Base-by-base conservation (phyloP, 2,888 invertebrate species). In the Therioaphis trifolii region DNA sequence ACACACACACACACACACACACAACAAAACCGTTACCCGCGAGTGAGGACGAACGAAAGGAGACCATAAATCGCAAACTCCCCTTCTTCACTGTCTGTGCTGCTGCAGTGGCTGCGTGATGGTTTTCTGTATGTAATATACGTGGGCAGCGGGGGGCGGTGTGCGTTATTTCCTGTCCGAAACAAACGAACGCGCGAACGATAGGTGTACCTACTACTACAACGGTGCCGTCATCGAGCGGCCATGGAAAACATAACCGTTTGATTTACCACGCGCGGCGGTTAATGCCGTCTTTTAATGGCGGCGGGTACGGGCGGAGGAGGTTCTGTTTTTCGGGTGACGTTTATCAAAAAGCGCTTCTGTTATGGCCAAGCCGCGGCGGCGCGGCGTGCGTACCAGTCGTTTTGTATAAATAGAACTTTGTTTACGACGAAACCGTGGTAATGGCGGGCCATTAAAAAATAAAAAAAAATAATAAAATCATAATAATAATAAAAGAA, bases 131-230 rank as follows among this genome's bases (percentile, higher is more conserved):
- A 18, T 21, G 18, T 58, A 12, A 35, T 55, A 21, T 24, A 11
- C n/a, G n/a, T 43, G 24, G 66, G 29, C 66, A 1, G 43, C 24
- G 74, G 35, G 29, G 55, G 29, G 15, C 40, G 55, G 4, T 3
- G 4, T 3, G 9, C 79, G 58, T 80, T 46, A 58, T 71, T 71
- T 80, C 80, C 80, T 80, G 80, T 80, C 80, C 79, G 71, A 71
- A 71, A 79, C 79, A 43, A 76, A 52, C 35, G 18, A 68, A 72
- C 69, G 69, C 2, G 1, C 9, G 2, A n/a, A n/a, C n/a, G n/a
- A n/a, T n/a, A n/a, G n/a, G 35, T 35, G 35, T n/a, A n/a, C n/a
- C n/a, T n/a, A n/a, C 71, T 46, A 40, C 69, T 2, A 43, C 27
- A 12, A 35, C 35, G 35, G 7, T 7, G 29, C 18, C 21, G 21